Percentiles rank a stretch among this genome's conserved stretches.
phyloP scores from a whole-genome alignment of 2,888 invertebrate genomes.

The Papilio gigon region DNA sequence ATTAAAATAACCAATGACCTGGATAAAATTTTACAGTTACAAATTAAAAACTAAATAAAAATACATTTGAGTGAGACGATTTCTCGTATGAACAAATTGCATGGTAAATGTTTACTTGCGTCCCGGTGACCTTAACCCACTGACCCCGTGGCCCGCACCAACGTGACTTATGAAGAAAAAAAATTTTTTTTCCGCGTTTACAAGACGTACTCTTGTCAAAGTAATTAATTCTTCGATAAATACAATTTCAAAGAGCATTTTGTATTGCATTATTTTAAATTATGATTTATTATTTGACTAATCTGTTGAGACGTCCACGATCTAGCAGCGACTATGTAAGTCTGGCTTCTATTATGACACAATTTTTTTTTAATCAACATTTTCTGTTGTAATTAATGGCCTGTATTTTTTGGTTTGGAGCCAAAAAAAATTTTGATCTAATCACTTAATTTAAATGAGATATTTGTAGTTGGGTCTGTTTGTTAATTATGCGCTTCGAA shows the following conservation, averaged over 20 bases:
- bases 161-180: conserved; percentile 14
- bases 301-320: too few species aligned
- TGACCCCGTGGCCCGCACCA: conserved; percentile 45
- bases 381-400: background rate
- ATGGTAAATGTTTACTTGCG: conserved; percentile 25
- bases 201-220: background rate
- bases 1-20: conserved; percentile 13
- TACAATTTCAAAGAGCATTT: background rate
- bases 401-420: too few species aligned
- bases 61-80: conserved; percentile 1
- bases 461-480: conserved; percentile 1
- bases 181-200: conserved; percentile 28
- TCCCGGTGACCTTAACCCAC: conserved; percentile 50
- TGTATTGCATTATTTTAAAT: background rate
- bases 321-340: too few species aligned
- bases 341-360: too few species aligned
- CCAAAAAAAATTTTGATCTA: background rate
- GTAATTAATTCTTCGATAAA: background rate
- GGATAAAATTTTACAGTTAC: conserved; percentile 24
- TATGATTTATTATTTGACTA: too few species aligned
- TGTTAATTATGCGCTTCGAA: conserved; percentile 2
- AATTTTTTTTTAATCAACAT: too few species aligned
- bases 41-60: conserved; percentile 25
- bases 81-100: conserved; percentile 6
- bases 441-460: background rate